Evolutionary conservation across 1,140 invertebrate species (phyloP), one percentile per base, ranked within the genome.

Genomic region (Rhizoglyphus robini): DNA sequence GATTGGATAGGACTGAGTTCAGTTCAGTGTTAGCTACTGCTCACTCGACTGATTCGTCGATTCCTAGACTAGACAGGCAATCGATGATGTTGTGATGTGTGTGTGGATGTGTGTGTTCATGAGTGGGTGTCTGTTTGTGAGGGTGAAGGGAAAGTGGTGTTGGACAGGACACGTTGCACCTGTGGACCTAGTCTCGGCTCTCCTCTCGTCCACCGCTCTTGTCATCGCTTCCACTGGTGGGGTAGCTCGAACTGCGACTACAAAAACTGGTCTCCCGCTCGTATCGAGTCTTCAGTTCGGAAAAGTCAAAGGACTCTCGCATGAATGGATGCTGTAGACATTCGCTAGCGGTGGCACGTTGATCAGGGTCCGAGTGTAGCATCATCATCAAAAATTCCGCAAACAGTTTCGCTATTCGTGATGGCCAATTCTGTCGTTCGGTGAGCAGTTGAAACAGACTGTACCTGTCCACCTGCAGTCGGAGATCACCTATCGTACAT

Each of bases 261-360:
- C 23, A 54, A 32, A 11, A 54, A n/a, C n/a, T n/a, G 5, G 23
- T 8, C 20, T 54, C 51, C 8, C 51, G 51, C 20, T 54, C 51
- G 20, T 54, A 54, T 11, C 51, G 51, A 8, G 8, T 5, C 8
- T 5, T 11, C 51, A 54, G 8, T 54, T 54, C 51, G 23, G 8
- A 11, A 41, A 41, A 41, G 18, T 41, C 36, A 41, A 41, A 41
- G 8, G 36, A 41, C 8, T 41, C 36, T 18, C 36, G 36, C 34
- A 97, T 79, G 90, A 91, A 97, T 27, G 88, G 85, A 80, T 97
- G 92, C 74, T 88, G 83, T 72, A 97, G 82, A 80, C 91, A 94
- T 73, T 95, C 84, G 60, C 85, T 84, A 69, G 96, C 96, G 47
- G 92, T 96, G 54, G 92, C 91, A 72, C 96, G 83, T 71, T 83